Base-by-base conservation (phyloP, 2,113 vertebrate species). In the Elgaria multicarinata region DNA sequence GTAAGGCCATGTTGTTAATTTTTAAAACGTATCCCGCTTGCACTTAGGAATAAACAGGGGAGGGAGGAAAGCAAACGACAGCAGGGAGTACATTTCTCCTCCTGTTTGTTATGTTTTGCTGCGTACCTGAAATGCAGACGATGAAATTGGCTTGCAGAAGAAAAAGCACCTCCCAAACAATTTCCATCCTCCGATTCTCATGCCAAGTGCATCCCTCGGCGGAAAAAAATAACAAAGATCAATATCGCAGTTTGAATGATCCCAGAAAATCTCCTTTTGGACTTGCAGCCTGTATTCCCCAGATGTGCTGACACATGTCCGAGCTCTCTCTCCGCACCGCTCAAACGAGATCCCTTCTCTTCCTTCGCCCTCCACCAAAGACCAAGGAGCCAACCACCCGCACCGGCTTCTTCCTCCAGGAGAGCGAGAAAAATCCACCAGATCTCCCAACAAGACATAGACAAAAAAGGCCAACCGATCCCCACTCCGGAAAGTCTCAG, bases 101-200 rank as follows among this genome's bases (percentile, higher is more conserved):
- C n/a, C 20, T 44, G 18, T 66, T 83, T 66, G 55, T 50, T 31
- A 26, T 67, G 72, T 55, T 69, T 77, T 28, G 72, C 72, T 77
- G 88, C 88, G 14, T 98, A 99, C 99, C 99, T 98, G 98, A 98
- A 97, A 98, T 98, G 97, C 98, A 98, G 97, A 99, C 98, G 96
- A 99, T 98, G 95, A 99, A 97, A 98, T 98, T 99, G 96, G 98
- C 98, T 96, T 99, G 98, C 97, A 99, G 98, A 96, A 99, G 97
- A 96, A 99, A 97, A 96, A 99, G 96, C 98, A 99, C 97, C 98
- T 99, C 98, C 99, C 98, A 99, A 97, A 99, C 97, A 98, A 99
- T 97, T 99, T 99, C 99, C 99, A 99, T 99, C 96, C 96, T 99
- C 98, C 91, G 97, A 98, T 97, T 97, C 98, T 99, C 98, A 99